phyloP scores from a whole-genome alignment of 2,888 invertebrate species.

The Myopa tessellatipennis region DNA sequence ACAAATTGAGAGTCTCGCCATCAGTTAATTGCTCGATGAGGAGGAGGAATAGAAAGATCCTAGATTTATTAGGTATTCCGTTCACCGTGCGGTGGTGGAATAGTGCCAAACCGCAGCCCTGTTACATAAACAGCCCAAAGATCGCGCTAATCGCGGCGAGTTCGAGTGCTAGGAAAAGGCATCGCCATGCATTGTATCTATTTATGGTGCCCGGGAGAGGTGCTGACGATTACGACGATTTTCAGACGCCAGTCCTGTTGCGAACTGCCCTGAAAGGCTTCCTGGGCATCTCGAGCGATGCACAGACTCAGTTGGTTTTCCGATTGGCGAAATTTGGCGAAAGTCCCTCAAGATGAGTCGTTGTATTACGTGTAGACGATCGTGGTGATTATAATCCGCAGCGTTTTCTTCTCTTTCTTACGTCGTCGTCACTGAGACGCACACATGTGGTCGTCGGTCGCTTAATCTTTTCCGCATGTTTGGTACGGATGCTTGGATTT shows the following conservation, averaged over 20 bases:
- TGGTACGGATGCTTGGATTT: slow-evolving; percentile 40
- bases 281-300: neutral
- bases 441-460: slow-evolving; percentile 28
- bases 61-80: neutral
- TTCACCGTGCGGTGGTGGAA: slow-evolving; percentile 35
- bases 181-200: slow-evolving; percentile 59
- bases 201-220: slow-evolving; percentile 64
- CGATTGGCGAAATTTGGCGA: slow-evolving; percentile 7
- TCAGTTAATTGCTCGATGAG: neutral
- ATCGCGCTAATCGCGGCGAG: neutral
- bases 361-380: neutral
- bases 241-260: slow-evolving; percentile 48
- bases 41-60: neutral
- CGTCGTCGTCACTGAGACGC: neutral
- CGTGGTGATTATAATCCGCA: neutral
- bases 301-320: neutral
- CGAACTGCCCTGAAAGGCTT: slow-evolving; percentile 25
- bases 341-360: neutral
- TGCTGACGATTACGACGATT: slow-evolving; percentile 42
- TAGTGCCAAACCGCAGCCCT: slow-evolving; percentile 31
- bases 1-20: slow-evolving; percentile 18
- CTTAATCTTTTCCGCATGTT: slow-evolving; percentile 50
- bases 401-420: neutral
- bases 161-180: neutral
- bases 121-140: neutral